Evolutionary conservation across 1,140 invertebrate genomes (phyloP).

Genomic region (Campoletis sonorensis): DNA sequence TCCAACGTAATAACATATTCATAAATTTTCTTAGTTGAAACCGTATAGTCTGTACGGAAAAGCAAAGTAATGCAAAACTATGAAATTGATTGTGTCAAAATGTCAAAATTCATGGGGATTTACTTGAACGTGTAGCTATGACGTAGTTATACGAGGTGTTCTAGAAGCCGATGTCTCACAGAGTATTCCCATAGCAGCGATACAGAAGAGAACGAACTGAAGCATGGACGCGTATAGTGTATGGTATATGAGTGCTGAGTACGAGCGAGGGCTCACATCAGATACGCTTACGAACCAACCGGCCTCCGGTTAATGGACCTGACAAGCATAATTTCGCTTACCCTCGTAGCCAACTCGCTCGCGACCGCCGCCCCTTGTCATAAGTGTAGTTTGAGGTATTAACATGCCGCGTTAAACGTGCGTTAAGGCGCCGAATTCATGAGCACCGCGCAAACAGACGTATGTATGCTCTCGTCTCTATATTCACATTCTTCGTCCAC

Average conservation of each 20-base stretch:
- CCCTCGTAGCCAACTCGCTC: slow-evolving; percentile 68
- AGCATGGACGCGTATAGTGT: slow-evolving; percentile 7
- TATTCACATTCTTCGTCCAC: slow-evolving; percentile 15
- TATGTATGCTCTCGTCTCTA: slow-evolving; percentile 57
- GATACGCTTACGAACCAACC: slow-evolving; percentile 47
- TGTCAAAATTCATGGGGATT: not conserved
- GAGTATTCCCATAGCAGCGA: slow-evolving; percentile 14
- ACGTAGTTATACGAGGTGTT: slow-evolving; percentile 24
- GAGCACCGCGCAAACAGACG: slow-evolving; percentile 67
- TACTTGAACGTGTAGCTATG: not conserved
- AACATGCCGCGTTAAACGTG: slow-evolving; percentile 64
- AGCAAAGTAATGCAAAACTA: not conserved
- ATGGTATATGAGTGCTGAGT: slow-evolving; percentile 27
- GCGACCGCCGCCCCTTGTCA: slow-evolving; percentile 63
- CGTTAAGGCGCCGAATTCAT: slow-evolving; percentile 61
- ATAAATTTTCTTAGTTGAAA: not conserved
- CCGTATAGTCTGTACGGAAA: not conserved
- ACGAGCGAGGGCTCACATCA: slow-evolving; percentile 39
- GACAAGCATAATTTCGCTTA: slow-evolving; percentile 73
- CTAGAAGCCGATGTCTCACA: slow-evolving; percentile 11
- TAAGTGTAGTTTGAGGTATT: slow-evolving; percentile 70
- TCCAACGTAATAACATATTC: not conserved
- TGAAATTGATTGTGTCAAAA: slow-evolving; percentile 25
- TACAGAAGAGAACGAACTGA: slow-evolving; percentile 22
- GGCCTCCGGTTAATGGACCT: slow-evolving; percentile 69